Conservation (phyloP, 2,888 invertebrate genomes). For the Scotopteryx bipunctaria region DNA sequence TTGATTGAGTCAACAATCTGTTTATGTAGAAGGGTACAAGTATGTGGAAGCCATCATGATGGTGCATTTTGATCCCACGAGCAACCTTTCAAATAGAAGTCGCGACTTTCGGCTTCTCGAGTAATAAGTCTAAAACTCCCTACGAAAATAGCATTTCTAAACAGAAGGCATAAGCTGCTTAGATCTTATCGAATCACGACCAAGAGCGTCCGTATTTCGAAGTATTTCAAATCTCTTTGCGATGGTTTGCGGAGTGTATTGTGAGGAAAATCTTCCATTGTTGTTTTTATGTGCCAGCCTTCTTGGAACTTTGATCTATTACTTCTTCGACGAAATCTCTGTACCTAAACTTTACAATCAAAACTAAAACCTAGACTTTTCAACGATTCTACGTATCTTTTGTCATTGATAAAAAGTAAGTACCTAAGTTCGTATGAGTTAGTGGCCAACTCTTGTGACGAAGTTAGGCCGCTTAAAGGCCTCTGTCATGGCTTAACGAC, state of each 20-base stretch:
- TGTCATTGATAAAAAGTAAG: too few relatives aligned
- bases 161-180: slow-evolving; percentile 33
- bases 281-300: slow-evolving; percentile 11
- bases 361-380: neutral
- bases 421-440: too few relatives aligned
- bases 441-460: too few relatives aligned
- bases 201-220: slow-evolving; percentile 27
- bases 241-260: slow-evolving; percentile 13
- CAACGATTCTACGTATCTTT: too few relatives aligned
- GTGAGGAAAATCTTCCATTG: slow-evolving; percentile 22
- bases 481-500: too few relatives aligned
- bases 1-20: too few relatives aligned
- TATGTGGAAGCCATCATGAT: too few relatives aligned
- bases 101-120: neutral
- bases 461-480: too few relatives aligned
- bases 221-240: slow-evolving; percentile 32
- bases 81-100: slow-evolving; percentile 5
- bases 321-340: slow-evolving; percentile 2
- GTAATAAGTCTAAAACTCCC: slow-evolving; percentile 21
- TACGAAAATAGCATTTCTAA: slow-evolving; percentile 31
- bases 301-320: slow-evolving; percentile 8
- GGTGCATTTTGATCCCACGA: slow-evolving; percentile 1
- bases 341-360: neutral
- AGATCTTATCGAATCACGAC: slow-evolving; percentile 40
- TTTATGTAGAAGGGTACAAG: too few relatives aligned